Conservation (phyloP, 1,140 invertebrate species). For the Brevipalpus yothersi region DNA sequence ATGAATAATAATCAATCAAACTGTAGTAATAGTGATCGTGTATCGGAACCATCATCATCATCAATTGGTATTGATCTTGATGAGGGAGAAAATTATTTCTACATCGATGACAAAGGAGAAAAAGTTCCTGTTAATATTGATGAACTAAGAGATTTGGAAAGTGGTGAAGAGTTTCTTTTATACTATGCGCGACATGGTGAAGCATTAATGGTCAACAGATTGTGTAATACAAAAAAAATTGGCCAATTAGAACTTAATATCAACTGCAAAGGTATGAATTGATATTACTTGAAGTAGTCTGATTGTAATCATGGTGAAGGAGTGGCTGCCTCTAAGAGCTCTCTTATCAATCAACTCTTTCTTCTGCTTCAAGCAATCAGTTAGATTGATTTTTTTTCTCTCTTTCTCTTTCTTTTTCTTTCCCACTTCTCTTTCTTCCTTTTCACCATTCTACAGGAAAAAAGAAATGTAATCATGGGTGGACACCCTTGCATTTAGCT, state of each 20-base stretch:
- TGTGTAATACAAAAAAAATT: conserved; percentile 15
- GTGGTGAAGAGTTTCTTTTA: conserved; percentile 15
- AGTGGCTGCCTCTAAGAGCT: too few relatives aligned
- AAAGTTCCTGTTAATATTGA: neutral
- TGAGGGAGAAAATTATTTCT: neutral
- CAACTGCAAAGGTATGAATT: conserved; percentile 23
- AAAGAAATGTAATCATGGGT: conserved; percentile 25
- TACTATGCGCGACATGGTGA: conserved; percentile 20
- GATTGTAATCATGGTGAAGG: neutral
- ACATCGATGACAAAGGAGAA: neutral
- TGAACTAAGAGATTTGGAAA: neutral
- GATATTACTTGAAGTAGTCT: neutral
- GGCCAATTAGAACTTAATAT: conserved; percentile 20
- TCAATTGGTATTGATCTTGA: too few relatives aligned
- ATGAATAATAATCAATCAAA: too few relatives aligned
- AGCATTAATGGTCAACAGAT: conserved; percentile 14
- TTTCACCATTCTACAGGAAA: conserved; percentile 15
- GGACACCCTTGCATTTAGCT: conserved; percentile 25
- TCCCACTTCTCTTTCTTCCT: too few relatives aligned
- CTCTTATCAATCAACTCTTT: too few relatives aligned
- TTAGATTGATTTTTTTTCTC: too few relatives aligned
- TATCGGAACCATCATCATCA: too few relatives aligned
- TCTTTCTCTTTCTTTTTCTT: too few relatives aligned
- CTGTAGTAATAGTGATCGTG: too few relatives aligned
- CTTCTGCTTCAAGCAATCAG: too few relatives aligned